Evolutionary conservation across 2,797 vertebrate genomes (phyloP), one percentile per base, ranked within the genome.

Genomic region (Cirrhinus molitorella): DNA sequence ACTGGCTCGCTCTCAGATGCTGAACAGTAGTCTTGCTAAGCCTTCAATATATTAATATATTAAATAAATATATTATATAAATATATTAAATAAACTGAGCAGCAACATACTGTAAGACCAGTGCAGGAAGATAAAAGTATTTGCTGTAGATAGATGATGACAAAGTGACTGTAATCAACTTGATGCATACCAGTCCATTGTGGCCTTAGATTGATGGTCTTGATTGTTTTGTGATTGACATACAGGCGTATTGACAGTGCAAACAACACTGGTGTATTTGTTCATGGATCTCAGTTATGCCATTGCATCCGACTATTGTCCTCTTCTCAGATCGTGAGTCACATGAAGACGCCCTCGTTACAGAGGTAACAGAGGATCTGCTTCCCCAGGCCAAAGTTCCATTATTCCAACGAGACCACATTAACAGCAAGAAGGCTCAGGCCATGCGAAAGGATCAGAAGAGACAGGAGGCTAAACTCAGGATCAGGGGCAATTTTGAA

Each of bases 391-490:
- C 90, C 85, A 98, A 97, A 92, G 90, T 96, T 70, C 96, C 95
- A 88, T 89, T 97, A 31, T 94, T 95, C 75, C 95, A 96, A 85
- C 92, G 94, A 0, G 94, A 93, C 73, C 96, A 96, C 89, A 95
- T 97, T 85, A 95, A 95, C 0, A 96, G 96, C 78, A 94, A 95
- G 76, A 99, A 99, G 90, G 95, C 91, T 0, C 93, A 95, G 80
- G 98, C 98, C 0, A 92, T 97, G 94, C 96, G 93, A 59, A 97
- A 96, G 81, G 96, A 96, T 79, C 96, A 95, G 74, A 94, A 93
- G 82, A 97, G 96, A 92, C 96, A 97, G 91, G 80, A 96, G 90
- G 94, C 95, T n/a, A 91, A 93, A 85, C 93, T 94, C 80, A 96
- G 96, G 86, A 93, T 95, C 0, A 89, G 94, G 73, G 92, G 92